phyloP scores from a whole-genome alignment of 2,888 invertebrate genomes.

The Microdon myrmicae region DNA sequence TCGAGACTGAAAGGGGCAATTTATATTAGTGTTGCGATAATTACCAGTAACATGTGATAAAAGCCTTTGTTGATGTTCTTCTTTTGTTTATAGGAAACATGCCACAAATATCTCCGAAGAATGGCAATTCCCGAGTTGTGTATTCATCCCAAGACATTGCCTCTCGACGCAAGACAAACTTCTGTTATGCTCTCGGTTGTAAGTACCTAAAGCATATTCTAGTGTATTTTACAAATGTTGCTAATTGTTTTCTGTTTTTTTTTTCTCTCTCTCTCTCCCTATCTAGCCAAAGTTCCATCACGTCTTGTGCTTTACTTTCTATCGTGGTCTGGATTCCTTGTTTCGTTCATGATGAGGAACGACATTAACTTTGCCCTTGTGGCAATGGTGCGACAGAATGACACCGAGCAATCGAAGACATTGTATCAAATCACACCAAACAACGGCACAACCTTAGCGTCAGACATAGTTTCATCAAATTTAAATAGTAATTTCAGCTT shows the following conservation, averaged over 20 bases:
- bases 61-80: too few species aligned
- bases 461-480: slow-evolving; percentile 14
- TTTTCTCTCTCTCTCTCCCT: slow-evolving; percentile 41
- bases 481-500: slow-evolving; percentile 8
- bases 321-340: slow-evolving; percentile 78
- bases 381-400: slow-evolving; percentile 71
- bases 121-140: too few species aligned
- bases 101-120: too few species aligned
- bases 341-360: slow-evolving; percentile 81
- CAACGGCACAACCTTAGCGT: slow-evolving; percentile 8
- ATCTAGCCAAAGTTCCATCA: slow-evolving; percentile 75
- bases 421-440: slow-evolving; percentile 1
- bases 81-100: too few species aligned
- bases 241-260: background rate
- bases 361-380: slow-evolving; percentile 79
- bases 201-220: slow-evolving; percentile 1
- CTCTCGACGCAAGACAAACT: slow-evolving; percentile 25
- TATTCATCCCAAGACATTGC: background rate
- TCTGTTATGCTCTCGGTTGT: slow-evolving; percentile 48
- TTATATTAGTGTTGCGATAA: too few species aligned
- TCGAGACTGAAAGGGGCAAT: too few species aligned
- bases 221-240: background rate
- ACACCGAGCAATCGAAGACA: slow-evolving; percentile 33
- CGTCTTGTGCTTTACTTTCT: slow-evolving; percentile 76
- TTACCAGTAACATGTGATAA: too few species aligned